These are phyloP conservation scores for Itoplectis maculator DNA, from an alignment of 2,888 invertebrate genomes.

Conservation along the genomic window DNA sequence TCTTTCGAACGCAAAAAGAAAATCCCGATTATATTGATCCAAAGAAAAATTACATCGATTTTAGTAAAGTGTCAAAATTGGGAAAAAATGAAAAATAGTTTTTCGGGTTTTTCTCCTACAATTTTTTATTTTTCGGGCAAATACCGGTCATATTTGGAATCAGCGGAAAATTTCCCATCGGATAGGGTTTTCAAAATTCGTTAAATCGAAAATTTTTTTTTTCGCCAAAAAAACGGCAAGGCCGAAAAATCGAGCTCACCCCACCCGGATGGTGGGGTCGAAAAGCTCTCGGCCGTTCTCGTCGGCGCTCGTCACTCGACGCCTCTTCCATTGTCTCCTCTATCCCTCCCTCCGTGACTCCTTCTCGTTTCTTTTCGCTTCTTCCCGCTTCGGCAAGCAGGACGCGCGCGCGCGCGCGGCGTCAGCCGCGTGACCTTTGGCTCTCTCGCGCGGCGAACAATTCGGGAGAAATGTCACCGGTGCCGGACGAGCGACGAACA, in stretches of 20 bases:
- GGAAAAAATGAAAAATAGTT: too few species aligned
- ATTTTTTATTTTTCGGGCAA: too few species aligned
- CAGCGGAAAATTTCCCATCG: too few species aligned
- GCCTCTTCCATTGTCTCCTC: constrained; percentile 13
- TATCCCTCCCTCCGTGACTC: too few species aligned
- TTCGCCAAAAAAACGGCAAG: background rate
- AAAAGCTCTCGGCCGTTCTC: constrained; percentile 32
- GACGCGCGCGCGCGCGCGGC: too few species aligned
- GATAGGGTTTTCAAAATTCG: background rate
- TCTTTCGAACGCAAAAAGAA: too few species aligned
- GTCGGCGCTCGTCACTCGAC: constrained; percentile 18
- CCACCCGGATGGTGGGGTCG: constrained; percentile 11
- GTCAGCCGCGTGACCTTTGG: constrained; percentile 62
- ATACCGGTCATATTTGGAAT: too few species aligned
- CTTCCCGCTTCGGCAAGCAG: background rate
- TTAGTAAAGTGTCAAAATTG: too few species aligned
- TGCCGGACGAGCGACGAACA: background rate
- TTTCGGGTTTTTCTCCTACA: too few species aligned
- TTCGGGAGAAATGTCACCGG: constrained; percentile 42
- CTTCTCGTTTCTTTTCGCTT: background rate
- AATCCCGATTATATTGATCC: too few species aligned
- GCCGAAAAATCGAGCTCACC: background rate
- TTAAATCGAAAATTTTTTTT: too few species aligned
- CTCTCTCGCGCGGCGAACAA: constrained; percentile 51
- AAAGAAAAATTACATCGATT: too few species aligned